Percentiles rank a stretch among this genome's conserved stretches.
These are phyloP conservation scores for Creontiades dilutus DNA, from an alignment of 2,888 invertebrate species.

Conservation along the genomic window DNA sequence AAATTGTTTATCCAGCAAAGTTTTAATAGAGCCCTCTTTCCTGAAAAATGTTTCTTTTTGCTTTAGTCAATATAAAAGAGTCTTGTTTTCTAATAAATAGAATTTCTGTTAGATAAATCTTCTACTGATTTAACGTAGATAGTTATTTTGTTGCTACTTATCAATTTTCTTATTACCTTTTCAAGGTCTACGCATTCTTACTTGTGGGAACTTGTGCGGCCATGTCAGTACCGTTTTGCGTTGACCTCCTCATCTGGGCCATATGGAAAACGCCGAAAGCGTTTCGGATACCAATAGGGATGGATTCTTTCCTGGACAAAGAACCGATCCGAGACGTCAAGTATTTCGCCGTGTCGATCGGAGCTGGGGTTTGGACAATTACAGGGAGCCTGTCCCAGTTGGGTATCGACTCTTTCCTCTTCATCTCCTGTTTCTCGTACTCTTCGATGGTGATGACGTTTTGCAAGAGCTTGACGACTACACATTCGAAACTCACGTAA, in stretches of 20 bases:
- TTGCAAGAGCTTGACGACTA: not conserved
- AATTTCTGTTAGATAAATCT: not conserved
- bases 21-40: not conserved
- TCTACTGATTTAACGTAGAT: not conserved
- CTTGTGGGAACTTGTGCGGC: not conserved
- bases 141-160: not conserved
- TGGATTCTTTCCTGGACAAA: not conserved
- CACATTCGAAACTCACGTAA: not conserved
- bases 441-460: conserved; percentile 24
- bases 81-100: not conserved
- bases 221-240: not conserved
- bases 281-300: not conserved
- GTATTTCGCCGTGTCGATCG: not conserved
- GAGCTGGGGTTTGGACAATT: not conserved
- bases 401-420: not conserved
- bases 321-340: not conserved
- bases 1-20: too few species aligned
- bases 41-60: not conserved
- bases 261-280: not conserved
- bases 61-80: too few species aligned
- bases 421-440: not conserved
- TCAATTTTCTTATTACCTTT: not conserved
- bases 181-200: not conserved
- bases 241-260: not conserved
- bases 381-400: not conserved